Percentiles rank a stretch among this genome's conserved stretches.
Evolutionary conservation across 2,888 invertebrate genomes (phyloP).

Genomic region (Drosophila kuntzei): DNA sequence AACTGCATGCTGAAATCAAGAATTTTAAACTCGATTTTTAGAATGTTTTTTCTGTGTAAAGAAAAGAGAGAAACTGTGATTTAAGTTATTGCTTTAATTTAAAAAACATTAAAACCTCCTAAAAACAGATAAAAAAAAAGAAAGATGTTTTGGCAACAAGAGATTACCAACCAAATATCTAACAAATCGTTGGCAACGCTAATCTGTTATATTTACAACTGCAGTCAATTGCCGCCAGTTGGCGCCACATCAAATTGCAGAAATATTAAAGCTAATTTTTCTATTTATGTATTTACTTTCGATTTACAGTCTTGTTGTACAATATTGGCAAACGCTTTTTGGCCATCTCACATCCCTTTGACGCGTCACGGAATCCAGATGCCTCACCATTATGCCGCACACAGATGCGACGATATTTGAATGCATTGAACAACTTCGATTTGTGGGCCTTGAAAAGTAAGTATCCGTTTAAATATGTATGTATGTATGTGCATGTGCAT

Average conservation of each 20-base stretch:
- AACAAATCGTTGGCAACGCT: conserved; percentile 6
- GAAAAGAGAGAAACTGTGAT: too few species aligned
- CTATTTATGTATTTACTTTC: background rate
- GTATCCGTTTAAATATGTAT: conserved; percentile 55
- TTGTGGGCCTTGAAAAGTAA: conserved; percentile 85
- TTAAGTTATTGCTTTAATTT: too few species aligned
- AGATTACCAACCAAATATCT: background rate
- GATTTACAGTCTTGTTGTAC: conserved; percentile 79
- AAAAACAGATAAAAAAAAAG: too few species aligned
- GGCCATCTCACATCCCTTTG: conserved; percentile 80
- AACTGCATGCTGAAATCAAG: too few species aligned
- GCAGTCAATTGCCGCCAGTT: conserved; percentile 20
- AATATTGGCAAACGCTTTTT: conserved; percentile 81
- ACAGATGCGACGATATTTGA: conserved; percentile 78
- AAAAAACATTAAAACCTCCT: too few species aligned
- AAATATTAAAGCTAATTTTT: background rate
- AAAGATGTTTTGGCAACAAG: too few species aligned
- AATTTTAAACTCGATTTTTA: too few species aligned
- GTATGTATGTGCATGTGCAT: background rate
- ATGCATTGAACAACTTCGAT: conserved; percentile 83
- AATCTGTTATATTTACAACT: background rate
- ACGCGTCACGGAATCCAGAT: conserved; percentile 81
- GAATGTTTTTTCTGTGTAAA: too few species aligned
- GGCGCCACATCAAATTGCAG: conserved; percentile 3
- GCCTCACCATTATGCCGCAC: conserved; percentile 78